Conservation (phyloP, 2,888 invertebrate species). For the Limnephilus rhombicus region DNA sequence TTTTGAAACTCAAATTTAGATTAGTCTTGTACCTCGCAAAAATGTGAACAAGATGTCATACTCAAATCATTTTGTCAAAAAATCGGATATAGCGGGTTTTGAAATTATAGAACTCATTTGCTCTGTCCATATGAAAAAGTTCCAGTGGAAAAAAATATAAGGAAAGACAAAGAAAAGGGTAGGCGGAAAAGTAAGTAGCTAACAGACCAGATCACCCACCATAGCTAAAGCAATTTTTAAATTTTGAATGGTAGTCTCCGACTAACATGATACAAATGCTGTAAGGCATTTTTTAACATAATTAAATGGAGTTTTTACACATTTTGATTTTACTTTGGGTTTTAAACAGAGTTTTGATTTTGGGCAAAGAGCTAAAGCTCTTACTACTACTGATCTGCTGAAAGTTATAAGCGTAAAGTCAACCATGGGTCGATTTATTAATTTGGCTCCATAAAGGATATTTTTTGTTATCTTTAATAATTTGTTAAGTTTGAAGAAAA, state of each 20-base stretch:
- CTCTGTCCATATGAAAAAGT: neutral
- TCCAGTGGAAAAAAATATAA: neutral
- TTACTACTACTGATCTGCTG: neutral
- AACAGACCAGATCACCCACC: too few relatives aligned
- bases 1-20: too few relatives aligned
- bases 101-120: too few relatives aligned
- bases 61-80: too few relatives aligned
- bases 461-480: too few relatives aligned
- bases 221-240: neutral
- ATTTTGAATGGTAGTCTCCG: neutral
- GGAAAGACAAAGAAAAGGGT: neutral
- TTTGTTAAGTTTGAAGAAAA: neutral
- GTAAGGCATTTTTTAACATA: too few relatives aligned
- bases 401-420: neutral
- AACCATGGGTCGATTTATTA: neutral
- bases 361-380: neutral
- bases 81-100: too few relatives aligned
- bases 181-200: neutral
- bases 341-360: neutral
- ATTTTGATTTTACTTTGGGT: neutral
- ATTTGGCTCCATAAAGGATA: neutral
- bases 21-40: too few relatives aligned
- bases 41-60: too few relatives aligned
- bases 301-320: neutral
- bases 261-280: neutral